These are phyloP conservation scores for Montifringilla adamsi DNA, from an alignment of 2,113 vertebrate species.

Conservation along the genomic window DNA sequence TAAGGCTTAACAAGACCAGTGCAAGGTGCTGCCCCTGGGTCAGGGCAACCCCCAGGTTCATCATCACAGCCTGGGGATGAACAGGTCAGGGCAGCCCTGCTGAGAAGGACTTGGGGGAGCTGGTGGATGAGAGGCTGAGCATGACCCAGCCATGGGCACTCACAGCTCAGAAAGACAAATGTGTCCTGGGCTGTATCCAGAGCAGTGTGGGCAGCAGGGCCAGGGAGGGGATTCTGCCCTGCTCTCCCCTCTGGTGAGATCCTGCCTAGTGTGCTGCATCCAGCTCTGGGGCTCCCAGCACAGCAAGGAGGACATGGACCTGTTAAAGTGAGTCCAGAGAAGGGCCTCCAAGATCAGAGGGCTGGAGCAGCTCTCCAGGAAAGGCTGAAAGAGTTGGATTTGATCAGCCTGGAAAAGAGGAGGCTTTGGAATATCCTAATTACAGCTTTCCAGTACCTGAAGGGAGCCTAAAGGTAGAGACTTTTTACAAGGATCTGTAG, in stretches of 20 bases:
- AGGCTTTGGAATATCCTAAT: background rate
- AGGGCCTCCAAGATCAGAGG: background rate
- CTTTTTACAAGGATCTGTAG: background rate
- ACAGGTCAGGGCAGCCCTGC: background rate
- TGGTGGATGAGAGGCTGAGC: background rate
- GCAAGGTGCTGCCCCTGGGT: background rate
- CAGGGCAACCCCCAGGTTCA: rapidly evolving
- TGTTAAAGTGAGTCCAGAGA: background rate
- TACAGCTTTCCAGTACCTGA: background rate
- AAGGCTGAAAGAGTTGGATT: background rate
- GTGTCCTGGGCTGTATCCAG: background rate
- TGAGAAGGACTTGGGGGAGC: background rate
- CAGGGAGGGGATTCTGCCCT: background rate
- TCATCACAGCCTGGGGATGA: background rate
- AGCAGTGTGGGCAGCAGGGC: rapidly evolving
- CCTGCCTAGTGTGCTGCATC: background rate
- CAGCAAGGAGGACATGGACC: background rate
- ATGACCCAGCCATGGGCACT: background rate
- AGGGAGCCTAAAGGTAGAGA: background rate
- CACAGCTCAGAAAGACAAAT: rapidly evolving
- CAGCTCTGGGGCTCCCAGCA: background rate
- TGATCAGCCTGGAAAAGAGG: background rate
- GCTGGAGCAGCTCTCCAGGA: background rate
- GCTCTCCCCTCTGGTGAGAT: background rate
- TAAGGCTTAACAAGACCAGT: background rate